Evolutionary conservation across 1,140 invertebrate species (phyloP), one percentile per base, ranked within the genome.

Genomic region (Cephus cinctus): DNA sequence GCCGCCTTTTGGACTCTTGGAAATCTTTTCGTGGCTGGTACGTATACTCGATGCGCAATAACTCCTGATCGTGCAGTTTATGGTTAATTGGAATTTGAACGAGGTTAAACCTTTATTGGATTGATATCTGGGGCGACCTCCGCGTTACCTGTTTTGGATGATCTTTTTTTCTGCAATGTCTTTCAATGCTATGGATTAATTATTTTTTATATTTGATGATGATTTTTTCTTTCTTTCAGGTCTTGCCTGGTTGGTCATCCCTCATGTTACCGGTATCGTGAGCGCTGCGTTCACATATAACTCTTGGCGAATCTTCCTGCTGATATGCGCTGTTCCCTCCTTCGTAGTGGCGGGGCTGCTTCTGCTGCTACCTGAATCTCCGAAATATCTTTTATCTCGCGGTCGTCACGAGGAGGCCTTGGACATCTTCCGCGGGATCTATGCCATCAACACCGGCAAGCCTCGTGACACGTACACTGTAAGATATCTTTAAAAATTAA

Each of bases 1-100:
- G 91, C 93, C 36, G 90, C 91, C 27, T 96, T 95, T 71, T 96
- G 93, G 92, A 93, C 90, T 5, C 81, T 94, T 45, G 90, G 91
- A 52, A 93, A 93, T 71, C 76, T 93, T 36, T 89, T 92, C 63
- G 90, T 93, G 12, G 90, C 91, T 55, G 87, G 80, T 81, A 61
- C 66, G 59, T 66, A 43, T n/a, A n/a, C n/a, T n/a, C n/a, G n/a
- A n/a, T n/a, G n/a, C n/a, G n/a, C n/a, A n/a, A n/a, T n/a, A n/a
- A n/a, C n/a, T n/a, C n/a, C n/a, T n/a, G n/a, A n/a, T n/a, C n/a
- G n/a, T n/a, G n/a, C n/a, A n/a, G n/a, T n/a, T n/a, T n/a, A n/a
- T n/a, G n/a, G n/a, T n/a, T n/a, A n/a, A n/a, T n/a, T n/a, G n/a
- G n/a, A n/a, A n/a, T n/a, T n/a, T n/a, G n/a, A n/a, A n/a, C n/a